Percentiles rank a stretch among this genome's conserved stretches.
phyloP scores from a whole-genome alignment of 1,140 invertebrate genomes.

The Micrasema longulum region DNA sequence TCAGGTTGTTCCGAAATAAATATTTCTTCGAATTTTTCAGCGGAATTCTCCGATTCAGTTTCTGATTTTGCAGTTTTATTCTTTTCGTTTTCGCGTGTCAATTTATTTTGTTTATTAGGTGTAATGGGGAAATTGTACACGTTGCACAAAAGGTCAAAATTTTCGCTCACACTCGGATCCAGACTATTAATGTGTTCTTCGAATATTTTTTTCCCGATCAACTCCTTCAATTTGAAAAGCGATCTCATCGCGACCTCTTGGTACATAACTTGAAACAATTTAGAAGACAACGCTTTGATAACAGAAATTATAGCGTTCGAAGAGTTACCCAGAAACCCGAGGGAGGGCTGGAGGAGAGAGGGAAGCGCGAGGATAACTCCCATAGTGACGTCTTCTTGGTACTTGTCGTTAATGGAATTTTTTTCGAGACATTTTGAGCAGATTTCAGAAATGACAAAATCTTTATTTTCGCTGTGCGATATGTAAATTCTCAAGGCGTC shows the following conservation, averaged over 20 bases:
- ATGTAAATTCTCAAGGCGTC: conserved; percentile 78
- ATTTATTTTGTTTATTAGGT: conserved; percentile 56
- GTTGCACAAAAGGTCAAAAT: conserved; percentile 77
- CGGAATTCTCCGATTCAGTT: background rate
- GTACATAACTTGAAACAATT: conserved; percentile 74
- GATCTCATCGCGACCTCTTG: conserved; percentile 78
- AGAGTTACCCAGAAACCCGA: conserved; percentile 62
- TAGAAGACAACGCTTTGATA: conserved; percentile 73
- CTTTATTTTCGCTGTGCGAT: conserved; percentile 70
- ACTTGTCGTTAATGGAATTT: conserved; percentile 68
- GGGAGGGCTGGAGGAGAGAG: conserved; percentile 69
- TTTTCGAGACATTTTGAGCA: conserved; percentile 74
- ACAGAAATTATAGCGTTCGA: conserved; percentile 63
- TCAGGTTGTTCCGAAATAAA: background rate
- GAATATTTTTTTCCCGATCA: conserved; percentile 74
- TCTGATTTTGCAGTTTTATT: background rate
- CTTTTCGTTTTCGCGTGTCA: background rate
- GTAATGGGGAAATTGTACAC: conserved; percentile 66
- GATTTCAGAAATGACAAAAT: conserved; percentile 72
- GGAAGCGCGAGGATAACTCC: conserved; percentile 77
- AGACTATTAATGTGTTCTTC: conserved; percentile 65
- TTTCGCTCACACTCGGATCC: conserved; percentile 70
- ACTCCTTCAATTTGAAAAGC: conserved; percentile 74
- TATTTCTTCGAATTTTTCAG: conserved; percentile 13
- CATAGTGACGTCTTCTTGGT: conserved; percentile 72